Conservation (phyloP, 2,888 invertebrate species). For the Papilio protenor region DNA sequence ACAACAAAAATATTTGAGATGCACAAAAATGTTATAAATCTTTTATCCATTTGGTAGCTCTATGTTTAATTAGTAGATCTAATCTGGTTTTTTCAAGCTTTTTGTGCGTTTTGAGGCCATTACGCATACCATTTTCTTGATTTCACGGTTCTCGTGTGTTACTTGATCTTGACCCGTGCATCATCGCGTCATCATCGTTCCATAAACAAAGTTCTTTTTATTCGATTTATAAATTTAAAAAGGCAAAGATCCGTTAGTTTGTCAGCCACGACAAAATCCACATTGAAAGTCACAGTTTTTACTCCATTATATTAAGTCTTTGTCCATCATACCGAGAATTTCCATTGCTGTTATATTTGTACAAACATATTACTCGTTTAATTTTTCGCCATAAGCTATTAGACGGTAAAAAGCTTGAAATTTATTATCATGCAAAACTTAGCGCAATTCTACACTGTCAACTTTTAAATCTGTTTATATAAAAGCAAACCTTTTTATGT, state of each 20-base stretch:
- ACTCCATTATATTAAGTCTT: neutral
- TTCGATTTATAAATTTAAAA: neutral
- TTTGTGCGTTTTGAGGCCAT: slow-evolving; percentile 12
- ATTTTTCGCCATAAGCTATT: neutral
- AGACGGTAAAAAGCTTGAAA: neutral
- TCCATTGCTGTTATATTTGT: neutral
- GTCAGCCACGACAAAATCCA: neutral
- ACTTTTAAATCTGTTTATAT: neutral
- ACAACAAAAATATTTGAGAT: neutral
- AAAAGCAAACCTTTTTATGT: neutral
- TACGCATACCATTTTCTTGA: slow-evolving; percentile 18
- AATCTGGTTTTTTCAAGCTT: neutral
- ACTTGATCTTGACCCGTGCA: slow-evolving; percentile 35
- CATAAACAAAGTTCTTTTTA: slow-evolving; percentile 29
- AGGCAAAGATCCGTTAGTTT: neutral
- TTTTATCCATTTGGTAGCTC: neutral
- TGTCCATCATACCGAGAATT: neutral
- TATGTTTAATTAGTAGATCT: neutral
- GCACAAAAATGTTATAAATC: neutral
- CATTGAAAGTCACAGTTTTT: neutral
- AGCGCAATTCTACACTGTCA: neutral
- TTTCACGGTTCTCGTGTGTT: slow-evolving; percentile 26
- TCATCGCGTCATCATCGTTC: slow-evolving; percentile 15
- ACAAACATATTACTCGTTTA: neutral
- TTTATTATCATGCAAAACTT: neutral